A percentile compares a stretch with the other conserved stretches of the same genome.
These are phyloP conservation scores for Bellardia bayeri DNA, from an alignment of 2,888 invertebrate genomes.

Conservation along the genomic window DNA sequence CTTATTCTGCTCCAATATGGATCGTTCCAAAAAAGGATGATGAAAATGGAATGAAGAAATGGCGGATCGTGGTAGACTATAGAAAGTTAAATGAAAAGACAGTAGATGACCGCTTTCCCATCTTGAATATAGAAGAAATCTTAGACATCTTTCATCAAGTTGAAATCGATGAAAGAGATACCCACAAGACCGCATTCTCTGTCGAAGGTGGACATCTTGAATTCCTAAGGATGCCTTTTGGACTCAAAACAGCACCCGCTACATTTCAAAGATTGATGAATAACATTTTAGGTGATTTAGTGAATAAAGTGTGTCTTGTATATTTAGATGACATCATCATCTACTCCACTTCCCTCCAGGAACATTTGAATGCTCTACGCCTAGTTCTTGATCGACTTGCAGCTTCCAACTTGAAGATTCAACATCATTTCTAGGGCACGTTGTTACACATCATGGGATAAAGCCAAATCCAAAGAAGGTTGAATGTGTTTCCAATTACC, in stretches of 20 bases:
- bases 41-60: too few species aligned
- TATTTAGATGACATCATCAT: conserved; percentile 72
- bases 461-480: conserved; percentile 69
- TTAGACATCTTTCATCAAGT: too few species aligned
- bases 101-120: too few species aligned
- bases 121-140: too few species aligned
- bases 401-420: conserved; percentile 58
- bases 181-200: background rate
- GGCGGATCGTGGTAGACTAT: too few species aligned
- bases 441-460: conserved; percentile 76
- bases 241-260: conserved; percentile 72
- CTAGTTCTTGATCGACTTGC: conserved; percentile 15
- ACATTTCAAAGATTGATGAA: conserved; percentile 73
- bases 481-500: background rate
- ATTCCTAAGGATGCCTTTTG: conserved; percentile 72
- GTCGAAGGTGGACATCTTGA: conserved; percentile 50
- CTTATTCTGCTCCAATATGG: too few species aligned
- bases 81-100: too few species aligned
- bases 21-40: too few species aligned
- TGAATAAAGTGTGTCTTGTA: conserved; percentile 69
- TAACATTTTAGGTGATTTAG: conserved; percentile 57
- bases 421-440: conserved; percentile 45
- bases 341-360: conserved; percentile 50
- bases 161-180: too few species aligned
- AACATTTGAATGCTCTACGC: conserved; percentile 7